Evolutionary conservation across 2,113 vertebrate species (phyloP).

Genomic region (Hucho hucho): DNA sequence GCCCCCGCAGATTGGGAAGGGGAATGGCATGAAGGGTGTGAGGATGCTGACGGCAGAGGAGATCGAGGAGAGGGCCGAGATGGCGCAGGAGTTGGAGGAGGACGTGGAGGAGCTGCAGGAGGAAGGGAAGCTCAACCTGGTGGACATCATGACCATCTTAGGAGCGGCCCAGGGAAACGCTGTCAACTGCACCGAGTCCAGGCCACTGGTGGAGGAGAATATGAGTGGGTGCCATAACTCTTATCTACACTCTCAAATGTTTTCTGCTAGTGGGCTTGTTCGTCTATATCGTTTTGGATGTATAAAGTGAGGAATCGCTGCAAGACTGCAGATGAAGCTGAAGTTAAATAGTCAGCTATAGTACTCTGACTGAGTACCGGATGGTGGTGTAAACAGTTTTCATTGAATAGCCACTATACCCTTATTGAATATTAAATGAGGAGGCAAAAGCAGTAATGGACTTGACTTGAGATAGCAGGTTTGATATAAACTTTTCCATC

Average conservation of each 20-base stretch:
- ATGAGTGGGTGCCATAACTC: constrained; percentile 77
- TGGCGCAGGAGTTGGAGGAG: constrained; percentile 70
- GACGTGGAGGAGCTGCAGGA: constrained; percentile 71
- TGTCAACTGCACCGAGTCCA: constrained; percentile 71
- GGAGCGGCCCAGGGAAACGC: constrained; percentile 77
- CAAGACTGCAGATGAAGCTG: constrained; percentile 6
- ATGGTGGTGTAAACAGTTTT: constrained; percentile 1
- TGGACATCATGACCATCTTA: constrained; percentile 94
- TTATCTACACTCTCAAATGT: constrained; percentile 74
- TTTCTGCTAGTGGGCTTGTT: constrained; percentile 68
- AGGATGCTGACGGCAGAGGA: constrained; percentile 70
- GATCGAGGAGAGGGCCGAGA: constrained; percentile 69
- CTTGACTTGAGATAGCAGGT: neutral
- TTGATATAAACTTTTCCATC: neutral
- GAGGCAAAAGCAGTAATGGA: constrained; percentile 1
- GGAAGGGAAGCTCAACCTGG: constrained; percentile 80
- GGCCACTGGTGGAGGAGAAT: constrained; percentile 74
- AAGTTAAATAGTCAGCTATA: constrained; percentile 16
- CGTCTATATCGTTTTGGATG: constrained; percentile 75
- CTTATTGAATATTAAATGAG: constrained; percentile 8
- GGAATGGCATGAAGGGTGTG: constrained; percentile 49
- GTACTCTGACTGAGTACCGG: neutral
- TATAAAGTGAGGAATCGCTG: constrained; percentile 57
- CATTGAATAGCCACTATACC: neutral
- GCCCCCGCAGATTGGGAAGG: constrained; percentile 75